Percentiles rank a stretch among this genome's conserved stretches.
Conservation (phyloP, 2,888 invertebrate genomes). For the Lypha dubia region DNA sequence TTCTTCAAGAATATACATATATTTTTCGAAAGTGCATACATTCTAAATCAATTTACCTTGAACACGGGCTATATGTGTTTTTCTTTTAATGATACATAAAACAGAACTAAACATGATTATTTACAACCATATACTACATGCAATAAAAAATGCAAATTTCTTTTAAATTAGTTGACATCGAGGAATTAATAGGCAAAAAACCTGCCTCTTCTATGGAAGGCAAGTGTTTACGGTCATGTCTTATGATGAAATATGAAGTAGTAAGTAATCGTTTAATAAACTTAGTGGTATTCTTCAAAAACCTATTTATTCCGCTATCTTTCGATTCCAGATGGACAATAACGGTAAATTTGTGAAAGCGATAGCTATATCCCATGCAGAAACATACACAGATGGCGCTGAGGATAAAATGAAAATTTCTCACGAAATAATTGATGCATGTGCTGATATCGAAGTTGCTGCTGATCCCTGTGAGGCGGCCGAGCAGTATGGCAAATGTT, state of each 20-base stretch:
- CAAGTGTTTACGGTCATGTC: slow-evolving; percentile 78
- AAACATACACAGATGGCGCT: slow-evolving; percentile 71
- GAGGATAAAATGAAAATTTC: slow-evolving; percentile 75
- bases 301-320: neutral
- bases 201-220: slow-evolving; percentile 75
- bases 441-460: slow-evolving; percentile 73
- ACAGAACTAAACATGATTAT: neutral
- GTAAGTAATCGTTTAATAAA: slow-evolving; percentile 49
- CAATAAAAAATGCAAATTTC: neutral
- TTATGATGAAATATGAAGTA: slow-evolving; percentile 76
- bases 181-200: slow-evolving; percentile 73
- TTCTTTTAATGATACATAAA: too few relatives aligned
- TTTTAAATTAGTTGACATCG: slow-evolving; percentile 72
- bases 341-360: slow-evolving; percentile 76
- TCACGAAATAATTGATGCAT: slow-evolving; percentile 75
- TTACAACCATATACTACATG: neutral
- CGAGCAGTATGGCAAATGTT: slow-evolving; percentile 76
- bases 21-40: too few relatives aligned
- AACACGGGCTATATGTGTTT: too few relatives aligned
- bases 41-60: too few relatives aligned
- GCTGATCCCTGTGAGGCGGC: slow-evolving; percentile 79
- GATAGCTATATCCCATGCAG: slow-evolving; percentile 74
- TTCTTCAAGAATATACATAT: too few relatives aligned
- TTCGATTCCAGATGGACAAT: slow-evolving; percentile 70
- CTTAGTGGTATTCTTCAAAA: too few relatives aligned